Base-by-base conservation (phyloP, 2,888 invertebrate species). In the Tanytarsus gracilentus region DNA sequence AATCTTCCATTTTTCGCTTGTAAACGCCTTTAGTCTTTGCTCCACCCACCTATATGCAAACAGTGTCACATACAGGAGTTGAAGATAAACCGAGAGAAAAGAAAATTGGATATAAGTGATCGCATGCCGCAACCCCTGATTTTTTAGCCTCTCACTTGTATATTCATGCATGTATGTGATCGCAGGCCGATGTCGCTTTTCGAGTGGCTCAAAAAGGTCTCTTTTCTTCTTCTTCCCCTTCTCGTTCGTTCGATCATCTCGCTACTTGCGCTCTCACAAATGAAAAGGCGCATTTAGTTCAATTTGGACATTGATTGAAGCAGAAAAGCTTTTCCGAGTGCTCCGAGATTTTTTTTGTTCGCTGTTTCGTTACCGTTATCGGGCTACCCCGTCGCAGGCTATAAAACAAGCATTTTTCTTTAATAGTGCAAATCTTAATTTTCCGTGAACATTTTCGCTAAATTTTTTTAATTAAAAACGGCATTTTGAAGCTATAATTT, bases 61-160 rank as follows among this genome's bases (percentile, higher is more conserved):
- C n/a, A n/a, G n/a, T n/a, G n/a, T n/a, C n/a, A n/a, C n/a, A n/a
- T n/a, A n/a, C n/a, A n/a, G n/a, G n/a, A n/a, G n/a, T n/a, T n/a
- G n/a, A n/a, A n/a, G n/a, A n/a, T n/a, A n/a, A 40, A 23, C 58
- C 44, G 58, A 58, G 58, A 58, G n/a, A 36, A 27, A 56, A 25
- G 18, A 2, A 14, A 44, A 30, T 48, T 44, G 9, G 18, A 27
- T 26, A 58, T 48, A 25, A 36, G 25, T 21, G 44, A 58, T 58
- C 44, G 23, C 6, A 11, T 36, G 2, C 33, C 8, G 25, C 44
- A 21, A 23, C 2, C 23, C 33, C 7, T 21, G 26, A 14, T 25
- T 8, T 30, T 5, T 2, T 18, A 58, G 26, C 58, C 58, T 40
- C 40, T 39, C 4, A 18, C 25, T 23, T 30, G 21, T 53, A 53